These are phyloP conservation scores for Patiria miniata DNA, from an alignment of 35 echinoderm and acorn worm genomes.

Conservation along the genomic window DNA sequence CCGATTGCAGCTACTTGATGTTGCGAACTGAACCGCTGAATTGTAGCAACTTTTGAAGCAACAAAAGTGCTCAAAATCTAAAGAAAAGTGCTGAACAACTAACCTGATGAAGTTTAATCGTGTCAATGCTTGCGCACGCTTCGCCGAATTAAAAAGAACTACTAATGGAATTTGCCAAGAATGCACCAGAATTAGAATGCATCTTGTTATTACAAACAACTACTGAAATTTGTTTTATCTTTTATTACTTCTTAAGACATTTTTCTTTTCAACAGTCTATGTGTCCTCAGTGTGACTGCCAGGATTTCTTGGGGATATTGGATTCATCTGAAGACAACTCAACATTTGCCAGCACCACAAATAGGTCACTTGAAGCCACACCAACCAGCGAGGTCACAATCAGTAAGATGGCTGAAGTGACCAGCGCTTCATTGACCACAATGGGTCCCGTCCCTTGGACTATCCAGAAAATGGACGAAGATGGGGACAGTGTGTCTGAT, in stretches of 20 bases:
- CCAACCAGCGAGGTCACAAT: too few species aligned
- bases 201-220: too few species aligned
- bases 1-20: too few species aligned
- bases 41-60: too few species aligned
- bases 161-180: not conserved
- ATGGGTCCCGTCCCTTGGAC: not conserved
- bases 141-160: too few species aligned
- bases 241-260: not conserved
- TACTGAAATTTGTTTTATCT: not conserved
- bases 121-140: too few species aligned
- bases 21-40: too few species aligned
- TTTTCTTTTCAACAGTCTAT: not conserved
- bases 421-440: not conserved
- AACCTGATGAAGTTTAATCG: too few species aligned
- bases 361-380: not conserved
- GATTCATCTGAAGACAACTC: not conserved
- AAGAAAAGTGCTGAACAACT: too few species aligned
- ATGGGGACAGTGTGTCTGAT: not conserved
- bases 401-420: not conserved
- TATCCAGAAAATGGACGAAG: not conserved
- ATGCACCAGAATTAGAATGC: too few species aligned
- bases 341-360: not conserved
- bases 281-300: not conserved
- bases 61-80: too few species aligned
- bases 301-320: not conserved